These are phyloP conservation scores for Sorex maritimensis DNA, from an alignment of 2,797 vertebrate species.

Conservation along the genomic window DNA sequence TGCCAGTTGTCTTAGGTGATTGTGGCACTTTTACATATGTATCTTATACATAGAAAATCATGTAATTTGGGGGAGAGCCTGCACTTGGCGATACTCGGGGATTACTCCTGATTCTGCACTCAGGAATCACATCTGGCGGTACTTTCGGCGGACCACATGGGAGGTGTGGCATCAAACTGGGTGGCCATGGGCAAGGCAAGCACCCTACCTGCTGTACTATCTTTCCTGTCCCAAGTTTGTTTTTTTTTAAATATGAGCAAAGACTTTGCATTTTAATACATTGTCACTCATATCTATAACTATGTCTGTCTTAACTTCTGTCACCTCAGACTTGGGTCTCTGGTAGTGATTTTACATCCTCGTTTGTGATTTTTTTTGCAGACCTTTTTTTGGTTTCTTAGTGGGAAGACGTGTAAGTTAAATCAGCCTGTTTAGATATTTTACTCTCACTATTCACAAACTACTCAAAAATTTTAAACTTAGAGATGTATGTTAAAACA, in stretches of 20 bases:
- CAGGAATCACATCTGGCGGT: too few relatives aligned
- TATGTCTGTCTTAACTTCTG: background rate
- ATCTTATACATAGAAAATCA: too few relatives aligned
- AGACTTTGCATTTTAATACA: conserved; percentile 20
- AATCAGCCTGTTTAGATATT: background rate
- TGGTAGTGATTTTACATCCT: conserved; percentile 25
- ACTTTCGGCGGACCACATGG: too few relatives aligned
- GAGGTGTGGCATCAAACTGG: too few relatives aligned
- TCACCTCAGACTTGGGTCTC: conserved; percentile 27
- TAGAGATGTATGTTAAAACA: background rate
- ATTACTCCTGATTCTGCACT: too few relatives aligned
- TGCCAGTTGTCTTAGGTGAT: background rate
- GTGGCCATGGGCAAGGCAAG: too few relatives aligned
- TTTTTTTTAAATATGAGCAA: background rate
- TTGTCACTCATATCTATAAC: background rate
- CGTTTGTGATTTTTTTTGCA: background rate
- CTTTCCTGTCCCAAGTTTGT: too few relatives aligned
- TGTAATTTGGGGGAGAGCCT: too few relatives aligned
- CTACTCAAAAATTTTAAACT: background rate
- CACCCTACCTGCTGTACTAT: too few relatives aligned
- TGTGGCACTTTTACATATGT: background rate
- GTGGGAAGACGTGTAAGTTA: conserved; percentile 11
- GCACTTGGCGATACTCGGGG: too few relatives aligned
- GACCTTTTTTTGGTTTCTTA: background rate
- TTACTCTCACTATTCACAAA: background rate